Evolutionary conservation across 2,888 invertebrate species (phyloP).

Genomic region (Euplagia quadripunctaria): DNA sequence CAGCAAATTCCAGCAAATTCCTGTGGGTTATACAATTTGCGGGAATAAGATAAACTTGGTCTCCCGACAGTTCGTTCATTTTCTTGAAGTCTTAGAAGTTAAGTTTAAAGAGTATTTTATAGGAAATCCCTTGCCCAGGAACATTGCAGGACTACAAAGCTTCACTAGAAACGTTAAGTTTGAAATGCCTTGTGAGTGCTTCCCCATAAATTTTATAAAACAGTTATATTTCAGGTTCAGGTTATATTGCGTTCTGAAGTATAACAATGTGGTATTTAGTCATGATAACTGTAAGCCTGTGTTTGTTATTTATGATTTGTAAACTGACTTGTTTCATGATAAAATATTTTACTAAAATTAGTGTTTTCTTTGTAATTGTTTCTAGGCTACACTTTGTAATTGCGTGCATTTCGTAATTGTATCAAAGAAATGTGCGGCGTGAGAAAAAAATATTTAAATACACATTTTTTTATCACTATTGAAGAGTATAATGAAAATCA

Average conservation of each 20-base stretch:
- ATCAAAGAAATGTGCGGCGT: too few relatives aligned
- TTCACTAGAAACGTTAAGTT: conserved; percentile 19
- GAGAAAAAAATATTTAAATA: too few relatives aligned
- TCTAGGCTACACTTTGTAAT: neutral
- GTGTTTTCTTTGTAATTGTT: neutral
- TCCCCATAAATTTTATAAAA: conserved; percentile 34
- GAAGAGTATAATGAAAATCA: neutral
- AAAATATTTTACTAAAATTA: too few relatives aligned
- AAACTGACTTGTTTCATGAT: neutral
- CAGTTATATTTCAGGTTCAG: conserved; percentile 29
- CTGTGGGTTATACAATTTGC: neutral
- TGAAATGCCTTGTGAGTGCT: conserved; percentile 34
- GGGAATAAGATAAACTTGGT: conserved; percentile 3
- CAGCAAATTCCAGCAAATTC: too few relatives aligned
- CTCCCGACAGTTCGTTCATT: conserved; percentile 29
- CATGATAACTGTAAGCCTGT: neutral
- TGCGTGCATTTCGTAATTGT: too few relatives aligned
- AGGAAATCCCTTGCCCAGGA: neutral
- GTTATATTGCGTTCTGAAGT: conserved; percentile 26
- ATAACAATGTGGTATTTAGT: conserved; percentile 30
- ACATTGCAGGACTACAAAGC: neutral
- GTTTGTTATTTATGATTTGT: conserved; percentile 28
- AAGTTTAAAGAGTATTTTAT: conserved; percentile 34
- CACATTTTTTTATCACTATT: neutral
- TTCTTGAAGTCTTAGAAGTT: conserved; percentile 32